Evolutionary conservation across 2,888 invertebrate genomes (phyloP).

Genomic region (Abrostola tripartita): DNA sequence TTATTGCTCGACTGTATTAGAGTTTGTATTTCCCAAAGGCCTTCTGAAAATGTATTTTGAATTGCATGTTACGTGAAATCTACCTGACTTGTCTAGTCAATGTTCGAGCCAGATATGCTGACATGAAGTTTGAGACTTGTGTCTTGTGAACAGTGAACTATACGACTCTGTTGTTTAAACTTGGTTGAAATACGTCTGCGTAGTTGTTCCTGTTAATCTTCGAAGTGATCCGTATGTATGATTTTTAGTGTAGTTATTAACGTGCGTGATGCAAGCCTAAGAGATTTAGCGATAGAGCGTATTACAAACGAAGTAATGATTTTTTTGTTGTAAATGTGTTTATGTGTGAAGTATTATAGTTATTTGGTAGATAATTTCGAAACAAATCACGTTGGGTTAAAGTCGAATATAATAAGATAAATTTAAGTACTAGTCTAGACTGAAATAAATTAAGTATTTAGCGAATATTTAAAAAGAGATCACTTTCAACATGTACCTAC

Average conservation of each 20-base stretch:
- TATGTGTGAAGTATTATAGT: too few relatives aligned
- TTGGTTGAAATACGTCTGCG: conserved; percentile 42
- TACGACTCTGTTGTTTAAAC: conserved; percentile 21
- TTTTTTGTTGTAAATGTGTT: too few relatives aligned
- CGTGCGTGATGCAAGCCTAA: too few relatives aligned
- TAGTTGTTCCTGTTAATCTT: conserved; percentile 36
- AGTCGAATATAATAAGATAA: too few relatives aligned
- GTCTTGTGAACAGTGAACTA: conserved; percentile 27
- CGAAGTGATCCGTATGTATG: conserved; percentile 24
- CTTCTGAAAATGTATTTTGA: conserved; percentile 72
- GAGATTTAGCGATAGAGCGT: too few relatives aligned
- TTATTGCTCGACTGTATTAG: conserved; percentile 76
- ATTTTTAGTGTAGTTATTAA: not conserved
- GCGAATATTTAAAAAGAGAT: too few relatives aligned
- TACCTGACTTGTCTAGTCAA: conserved; percentile 33
- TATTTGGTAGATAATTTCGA: too few relatives aligned
- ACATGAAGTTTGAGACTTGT: conserved; percentile 17
- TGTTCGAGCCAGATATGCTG: conserved; percentile 19
- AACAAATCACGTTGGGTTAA: too few relatives aligned
- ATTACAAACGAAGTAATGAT: too few relatives aligned
- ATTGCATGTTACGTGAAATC: conserved; percentile 68
- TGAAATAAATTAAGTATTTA: too few relatives aligned
- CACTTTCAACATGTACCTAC: too few relatives aligned
- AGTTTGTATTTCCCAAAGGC: conserved; percentile 81
- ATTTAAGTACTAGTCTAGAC: too few relatives aligned